Base-by-base conservation (phyloP, 2,888 invertebrate genomes). In the Leptopilina drosophilae region DNA sequence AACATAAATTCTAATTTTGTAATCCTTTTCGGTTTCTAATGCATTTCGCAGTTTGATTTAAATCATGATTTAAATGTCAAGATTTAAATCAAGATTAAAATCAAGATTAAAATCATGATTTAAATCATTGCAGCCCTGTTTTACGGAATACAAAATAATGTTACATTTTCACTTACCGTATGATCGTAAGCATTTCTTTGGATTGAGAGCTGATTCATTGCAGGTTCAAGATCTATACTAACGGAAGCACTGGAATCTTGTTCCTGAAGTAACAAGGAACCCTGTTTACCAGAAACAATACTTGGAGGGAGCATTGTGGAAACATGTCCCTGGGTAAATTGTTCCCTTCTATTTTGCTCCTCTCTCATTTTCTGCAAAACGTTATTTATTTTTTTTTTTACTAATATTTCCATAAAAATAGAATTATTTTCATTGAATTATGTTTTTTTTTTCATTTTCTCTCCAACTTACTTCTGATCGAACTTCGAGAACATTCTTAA, bases 401-500 rank as follows among this genome's bases (percentile, higher is more conserved):
- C 59, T 49, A 33, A 20, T 33, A 33, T 49, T 49, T 49, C 49
- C 11, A 12, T 49, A 7, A 42, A 42, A 42, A 42, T 42, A 1
- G 42, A 56, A 14, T 56, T 14, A 56, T n/a, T 56, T 56, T 14
- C 0, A 56, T 14, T 56, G 9, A 53, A 59, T n/a, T n/a, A 59
- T 2, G 1, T 59, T 15, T 5, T 6, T 26, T n/a, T 65, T 40
- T 46, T 5, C 11, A 33, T 46, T 14, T 33, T 66, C 20, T 66
- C 86, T 84, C 3, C 5, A 33, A 33, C 33, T 83, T 88, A 94
- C 95, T 94, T 99, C 98, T 15, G 99, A 99, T 87, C 99, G 94
- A 26, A 99, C 97, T 95, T 99, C 99, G 79, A 99, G 94, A 69
- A 99, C 98, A 93, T 96, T 97, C 93, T 99, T 99, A 91, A 99